Conservation (phyloP, 2,113 vertebrate genomes). For the Salminus brasiliensis region DNA sequence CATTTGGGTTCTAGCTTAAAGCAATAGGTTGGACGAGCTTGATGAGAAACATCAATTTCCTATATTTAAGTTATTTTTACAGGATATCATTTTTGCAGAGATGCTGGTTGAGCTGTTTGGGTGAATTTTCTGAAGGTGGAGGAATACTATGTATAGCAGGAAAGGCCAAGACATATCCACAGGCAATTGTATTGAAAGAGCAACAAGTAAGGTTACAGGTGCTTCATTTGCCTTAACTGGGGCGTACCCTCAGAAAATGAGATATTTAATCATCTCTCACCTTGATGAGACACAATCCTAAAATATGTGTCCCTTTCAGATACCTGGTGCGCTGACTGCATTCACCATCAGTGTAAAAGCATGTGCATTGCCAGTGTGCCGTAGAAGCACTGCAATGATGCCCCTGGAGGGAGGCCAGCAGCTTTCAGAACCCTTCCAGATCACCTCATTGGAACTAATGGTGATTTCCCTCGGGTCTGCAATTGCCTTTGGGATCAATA, state of each 20-base stretch:
- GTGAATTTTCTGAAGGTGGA: too few relatives aligned
- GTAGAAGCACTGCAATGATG: background rate
- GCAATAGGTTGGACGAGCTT: too few relatives aligned
- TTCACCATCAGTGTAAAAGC: background rate
- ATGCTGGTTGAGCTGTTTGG: too few relatives aligned
- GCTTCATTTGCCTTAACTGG: background rate
- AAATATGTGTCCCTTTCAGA: background rate
- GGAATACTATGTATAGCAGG: too few relatives aligned
- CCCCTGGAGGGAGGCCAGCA: background rate
- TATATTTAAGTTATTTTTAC: too few relatives aligned
- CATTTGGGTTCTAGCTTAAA: too few relatives aligned
- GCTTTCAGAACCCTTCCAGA: background rate
- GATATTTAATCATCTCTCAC: background rate
- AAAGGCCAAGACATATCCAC: too few relatives aligned
- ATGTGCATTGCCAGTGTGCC: background rate
- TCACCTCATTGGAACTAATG: background rate
- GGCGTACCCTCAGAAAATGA: background rate
- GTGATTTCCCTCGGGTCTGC: too few relatives aligned
- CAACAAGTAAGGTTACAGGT: background rate
- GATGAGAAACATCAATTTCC: too few relatives aligned
- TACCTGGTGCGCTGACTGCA: background rate
- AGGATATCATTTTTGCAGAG: too few relatives aligned
- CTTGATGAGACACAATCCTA: background rate
- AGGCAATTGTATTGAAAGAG: too few relatives aligned
- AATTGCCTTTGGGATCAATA: too few relatives aligned